These are phyloP conservation scores for Larimichthys polyactis DNA, from an alignment of 2,113 vertebrate genomes.

Conservation along the genomic window DNA sequence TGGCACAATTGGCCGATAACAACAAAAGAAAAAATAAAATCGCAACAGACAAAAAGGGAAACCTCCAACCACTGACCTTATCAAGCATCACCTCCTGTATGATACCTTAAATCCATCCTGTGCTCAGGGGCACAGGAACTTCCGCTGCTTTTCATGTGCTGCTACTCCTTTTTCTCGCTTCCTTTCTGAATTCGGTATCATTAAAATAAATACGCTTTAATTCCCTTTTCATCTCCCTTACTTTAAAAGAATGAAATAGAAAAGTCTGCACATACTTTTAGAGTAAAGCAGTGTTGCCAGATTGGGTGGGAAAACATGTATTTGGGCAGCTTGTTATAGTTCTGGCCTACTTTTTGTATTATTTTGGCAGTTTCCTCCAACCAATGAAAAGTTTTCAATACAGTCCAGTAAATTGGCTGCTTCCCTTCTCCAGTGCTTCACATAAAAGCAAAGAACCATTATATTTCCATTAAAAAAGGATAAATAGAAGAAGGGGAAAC, in stretches of 20 bases:
- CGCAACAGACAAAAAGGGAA: not conserved
- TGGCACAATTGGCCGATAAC: not conserved
- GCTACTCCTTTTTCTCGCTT: not conserved
- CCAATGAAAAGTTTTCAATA: not conserved
- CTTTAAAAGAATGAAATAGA: too few species aligned
- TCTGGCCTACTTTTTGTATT: not conserved
- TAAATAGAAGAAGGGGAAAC: not conserved
- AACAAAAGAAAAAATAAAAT: not conserved
- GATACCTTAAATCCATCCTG: not conserved
- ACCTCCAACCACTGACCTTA: not conserved
- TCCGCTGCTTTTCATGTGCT: not conserved
- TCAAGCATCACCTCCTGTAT: not conserved
- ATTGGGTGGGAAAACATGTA: not conserved
- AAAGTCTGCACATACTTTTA: not conserved
- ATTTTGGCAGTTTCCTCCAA: not conserved
- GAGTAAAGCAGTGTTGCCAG: not conserved
- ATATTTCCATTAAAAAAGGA: not conserved
- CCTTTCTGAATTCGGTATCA: not conserved
- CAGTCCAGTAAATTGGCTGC: not conserved
- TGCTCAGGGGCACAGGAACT: not conserved
- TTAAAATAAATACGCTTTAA: not conserved
- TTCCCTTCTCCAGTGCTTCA: not conserved
- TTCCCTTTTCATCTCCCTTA: too few species aligned
- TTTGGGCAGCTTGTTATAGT: not conserved
- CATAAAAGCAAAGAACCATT: not conserved